These are phyloP conservation scores for Pseudopodoces humilis DNA, from an alignment of 2,113 vertebrate genomes.

Conservation along the genomic window DNA sequence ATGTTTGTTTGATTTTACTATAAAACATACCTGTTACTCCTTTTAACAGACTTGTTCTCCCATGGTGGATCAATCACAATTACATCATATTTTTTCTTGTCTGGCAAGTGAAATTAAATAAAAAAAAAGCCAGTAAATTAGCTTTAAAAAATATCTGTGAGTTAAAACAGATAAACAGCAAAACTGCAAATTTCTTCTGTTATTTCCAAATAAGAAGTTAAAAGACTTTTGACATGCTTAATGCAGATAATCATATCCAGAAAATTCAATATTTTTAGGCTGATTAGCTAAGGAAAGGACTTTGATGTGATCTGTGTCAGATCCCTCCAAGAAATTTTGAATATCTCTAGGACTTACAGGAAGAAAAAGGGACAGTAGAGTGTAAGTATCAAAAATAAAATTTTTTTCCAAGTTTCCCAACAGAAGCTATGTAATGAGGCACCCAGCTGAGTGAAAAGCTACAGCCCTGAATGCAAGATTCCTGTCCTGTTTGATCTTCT, in stretches of 20 bases:
- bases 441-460: background rate
- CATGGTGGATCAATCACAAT: constrained; percentile 95
- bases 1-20: background rate
- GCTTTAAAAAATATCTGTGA: background rate
- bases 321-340: background rate
- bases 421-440: background rate
- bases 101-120: constrained; percentile 66
- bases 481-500: background rate
- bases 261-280: background rate
- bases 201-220: background rate
- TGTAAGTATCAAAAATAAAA: background rate
- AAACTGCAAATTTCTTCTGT: background rate
- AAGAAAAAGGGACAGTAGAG: background rate
- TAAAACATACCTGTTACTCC: constrained; percentile 85
- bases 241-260: background rate
- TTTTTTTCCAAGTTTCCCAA: background rate
- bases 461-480: background rate
- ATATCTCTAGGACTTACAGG: background rate
- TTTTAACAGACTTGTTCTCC: constrained; percentile 97
- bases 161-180: background rate
- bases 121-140: background rate
- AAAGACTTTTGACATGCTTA: background rate
- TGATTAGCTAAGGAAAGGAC: background rate
- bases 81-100: constrained; percentile 81
- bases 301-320: background rate